These are phyloP conservation scores for Coelopa pilipes DNA, from an alignment of 2,888 invertebrate genomes.

Conservation along the genomic window DNA sequence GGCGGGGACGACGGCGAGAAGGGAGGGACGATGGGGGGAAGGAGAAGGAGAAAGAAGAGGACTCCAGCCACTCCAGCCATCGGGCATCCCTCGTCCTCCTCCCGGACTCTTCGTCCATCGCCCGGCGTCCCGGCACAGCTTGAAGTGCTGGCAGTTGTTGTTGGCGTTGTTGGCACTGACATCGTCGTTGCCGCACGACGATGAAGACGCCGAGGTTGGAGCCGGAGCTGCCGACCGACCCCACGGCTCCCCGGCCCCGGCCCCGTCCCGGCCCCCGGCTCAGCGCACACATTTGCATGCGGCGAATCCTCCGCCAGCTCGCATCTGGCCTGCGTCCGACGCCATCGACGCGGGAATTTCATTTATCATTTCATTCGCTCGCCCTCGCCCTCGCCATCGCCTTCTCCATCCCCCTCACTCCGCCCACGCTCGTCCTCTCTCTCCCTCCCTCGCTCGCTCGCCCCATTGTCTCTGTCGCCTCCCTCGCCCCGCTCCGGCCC, in stretches of 20 bases:
- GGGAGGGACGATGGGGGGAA: too few relatives aligned
- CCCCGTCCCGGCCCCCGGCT: not conserved
- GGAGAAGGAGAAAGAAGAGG: too few relatives aligned
- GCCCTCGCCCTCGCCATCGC: not conserved
- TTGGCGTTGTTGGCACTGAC: slow-evolving; percentile 5
- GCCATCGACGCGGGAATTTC: slow-evolving; percentile 14
- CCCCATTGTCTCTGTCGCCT: too few relatives aligned
- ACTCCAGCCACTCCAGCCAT: too few relatives aligned
- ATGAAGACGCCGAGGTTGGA: not conserved
- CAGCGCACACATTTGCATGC: slow-evolving; percentile 12
- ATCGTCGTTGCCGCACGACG: not conserved
- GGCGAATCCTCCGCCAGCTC: not conserved
- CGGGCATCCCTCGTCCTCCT: too few relatives aligned
- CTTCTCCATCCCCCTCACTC: not conserved
- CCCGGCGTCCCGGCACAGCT: not conserved
- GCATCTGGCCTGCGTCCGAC: slow-evolving; percentile 11
- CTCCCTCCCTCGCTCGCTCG: too few relatives aligned
- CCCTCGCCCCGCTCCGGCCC: not conserved
- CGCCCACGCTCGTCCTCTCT: not conserved
- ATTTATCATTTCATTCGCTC: slow-evolving; percentile 13
- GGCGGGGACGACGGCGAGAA: too few relatives aligned
- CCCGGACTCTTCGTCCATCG: not conserved
- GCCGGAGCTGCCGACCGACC: not conserved
- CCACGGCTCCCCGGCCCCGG: not conserved
- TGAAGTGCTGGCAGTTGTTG: not conserved